These are phyloP conservation scores for Amphibalanus amphitrite DNA, from an alignment of 1,140 invertebrate genomes.

Conservation along the genomic window DNA sequence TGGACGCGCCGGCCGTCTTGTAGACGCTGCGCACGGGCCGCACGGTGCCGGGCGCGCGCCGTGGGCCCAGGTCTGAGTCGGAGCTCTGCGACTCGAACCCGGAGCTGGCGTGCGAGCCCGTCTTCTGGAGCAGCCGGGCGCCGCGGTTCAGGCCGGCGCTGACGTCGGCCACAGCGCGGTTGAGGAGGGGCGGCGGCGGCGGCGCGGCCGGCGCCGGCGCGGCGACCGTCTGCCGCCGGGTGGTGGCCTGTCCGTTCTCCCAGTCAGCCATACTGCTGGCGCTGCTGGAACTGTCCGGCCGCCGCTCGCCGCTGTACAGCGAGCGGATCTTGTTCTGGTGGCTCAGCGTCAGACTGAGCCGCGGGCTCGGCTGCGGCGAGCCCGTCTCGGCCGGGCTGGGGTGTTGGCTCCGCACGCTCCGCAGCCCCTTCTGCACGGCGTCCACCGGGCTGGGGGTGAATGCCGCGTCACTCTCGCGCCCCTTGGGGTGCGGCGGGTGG, in stretches of 20 bases:
- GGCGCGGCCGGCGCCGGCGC: constrained; percentile 30
- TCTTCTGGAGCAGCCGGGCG: constrained; percentile 30
- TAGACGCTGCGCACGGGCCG: constrained; percentile 19
- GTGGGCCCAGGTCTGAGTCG: constrained; percentile 29
- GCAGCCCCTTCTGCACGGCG: constrained; percentile 27
- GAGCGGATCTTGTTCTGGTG: constrained; percentile 25
- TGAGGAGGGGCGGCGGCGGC: constrained; percentile 15
- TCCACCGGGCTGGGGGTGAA: constrained; percentile 72
- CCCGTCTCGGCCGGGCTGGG: constrained; percentile 19
- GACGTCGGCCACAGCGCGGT: constrained; percentile 19
- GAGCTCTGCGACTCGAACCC: constrained; percentile 27
- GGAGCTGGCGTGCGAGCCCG: constrained; percentile 27
- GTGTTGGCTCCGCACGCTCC: constrained; percentile 15
- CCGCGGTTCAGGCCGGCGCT: constrained; percentile 26
- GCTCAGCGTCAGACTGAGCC: constrained; percentile 27
- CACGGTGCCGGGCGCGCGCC: constrained; percentile 14
- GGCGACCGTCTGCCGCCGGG: constrained; percentile 27
- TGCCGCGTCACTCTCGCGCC: constrained; percentile 63
- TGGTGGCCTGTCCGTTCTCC: constrained; percentile 71
- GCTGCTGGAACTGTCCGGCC: constrained; percentile 38
- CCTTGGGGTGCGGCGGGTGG: constrained; percentile 18
- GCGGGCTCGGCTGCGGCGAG: constrained; percentile 22
- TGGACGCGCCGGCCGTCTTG: constrained; percentile 18
- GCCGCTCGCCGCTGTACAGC: constrained; percentile 21
- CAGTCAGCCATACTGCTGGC: constrained; percentile 50